Conservation (phyloP, 2,797 vertebrate species). For the Gymnodraco acuticeps region DNA sequence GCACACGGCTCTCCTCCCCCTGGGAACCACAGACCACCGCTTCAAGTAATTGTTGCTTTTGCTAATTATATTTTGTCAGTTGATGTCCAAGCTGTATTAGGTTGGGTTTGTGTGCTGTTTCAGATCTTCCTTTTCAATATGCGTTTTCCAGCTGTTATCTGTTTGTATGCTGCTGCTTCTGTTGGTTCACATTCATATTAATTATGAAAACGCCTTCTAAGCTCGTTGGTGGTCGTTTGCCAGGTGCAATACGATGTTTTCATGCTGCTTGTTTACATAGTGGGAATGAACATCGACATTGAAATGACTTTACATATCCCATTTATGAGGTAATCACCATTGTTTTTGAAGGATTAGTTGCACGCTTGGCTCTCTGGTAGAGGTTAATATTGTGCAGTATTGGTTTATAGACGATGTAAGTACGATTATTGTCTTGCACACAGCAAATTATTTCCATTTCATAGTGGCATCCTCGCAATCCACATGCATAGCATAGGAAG, state of each 20-base stretch:
- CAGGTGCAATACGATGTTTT: constrained; percentile 50
- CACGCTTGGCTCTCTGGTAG: background rate
- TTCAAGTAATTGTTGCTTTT: background rate
- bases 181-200: constrained; percentile 54
- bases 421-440: background rate
- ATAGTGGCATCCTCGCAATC: constrained; percentile 3
- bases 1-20: background rate
- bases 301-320: constrained; percentile 14
- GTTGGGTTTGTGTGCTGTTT: background rate
- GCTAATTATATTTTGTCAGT: background rate
- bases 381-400: background rate
- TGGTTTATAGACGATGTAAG: constrained; percentile 8
- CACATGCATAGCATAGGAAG: background rate
- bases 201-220: constrained; percentile 27
- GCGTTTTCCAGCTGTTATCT: constrained; percentile 10
- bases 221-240: constrained; percentile 33
- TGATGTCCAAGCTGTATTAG: background rate
- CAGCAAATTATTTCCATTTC: background rate
- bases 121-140: constrained; percentile 20
- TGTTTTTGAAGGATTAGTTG: constrained; percentile 5
- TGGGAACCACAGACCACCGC: background rate
- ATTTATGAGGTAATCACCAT: constrained; percentile 8
- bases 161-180: constrained; percentile 41
- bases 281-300: constrained; percentile 23
- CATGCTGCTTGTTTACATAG: constrained; percentile 33